A percentile compares a stretch with the other conserved stretches of the same genome.
Evolutionary conservation across 1,140 invertebrate genomes (phyloP).

Genomic region (Capitella teleta): DNA sequence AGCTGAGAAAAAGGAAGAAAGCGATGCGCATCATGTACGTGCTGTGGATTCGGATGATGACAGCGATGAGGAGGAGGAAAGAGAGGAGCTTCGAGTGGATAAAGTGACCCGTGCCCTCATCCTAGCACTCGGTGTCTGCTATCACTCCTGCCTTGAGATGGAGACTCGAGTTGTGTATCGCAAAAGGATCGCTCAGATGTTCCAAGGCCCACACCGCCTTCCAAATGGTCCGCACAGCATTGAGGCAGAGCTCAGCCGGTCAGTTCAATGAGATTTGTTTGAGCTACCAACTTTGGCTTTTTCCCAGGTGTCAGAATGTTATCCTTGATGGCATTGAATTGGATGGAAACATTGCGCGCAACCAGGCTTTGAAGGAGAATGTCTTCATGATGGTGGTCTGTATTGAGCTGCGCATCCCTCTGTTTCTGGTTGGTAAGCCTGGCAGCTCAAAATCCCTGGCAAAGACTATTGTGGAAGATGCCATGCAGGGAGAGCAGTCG

Average conservation of each 20-base stretch:
- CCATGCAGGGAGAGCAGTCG: constrained; percentile 26
- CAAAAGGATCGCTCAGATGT: constrained; percentile 13
- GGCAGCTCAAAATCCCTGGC: constrained; percentile 36
- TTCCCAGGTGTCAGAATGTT: constrained; percentile 23
- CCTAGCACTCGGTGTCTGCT: constrained; percentile 27
- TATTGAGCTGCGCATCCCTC: constrained; percentile 27
- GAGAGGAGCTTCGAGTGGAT: constrained; percentile 4
- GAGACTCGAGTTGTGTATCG: constrained; percentile 19
- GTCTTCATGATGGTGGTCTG: constrained; percentile 35
- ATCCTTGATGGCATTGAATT: constrained; percentile 25
- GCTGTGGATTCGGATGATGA: constrained; percentile 3
- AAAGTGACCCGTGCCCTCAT: constrained; percentile 20
- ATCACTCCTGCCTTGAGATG: constrained; percentile 22
- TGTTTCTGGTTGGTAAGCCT: constrained; percentile 36
- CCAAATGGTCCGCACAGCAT: constrained; percentile 14
- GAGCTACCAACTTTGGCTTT: not conserved
- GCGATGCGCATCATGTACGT: constrained; percentile 10
- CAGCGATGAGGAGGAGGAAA: not conserved
- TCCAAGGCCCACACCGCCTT: constrained; percentile 15
- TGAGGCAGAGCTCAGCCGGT: constrained; percentile 18
- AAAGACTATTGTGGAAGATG: constrained; percentile 28
- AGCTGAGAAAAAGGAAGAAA: constrained; percentile 10
- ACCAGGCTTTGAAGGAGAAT: constrained; percentile 33
- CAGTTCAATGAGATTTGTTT: not conserved
- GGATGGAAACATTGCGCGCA: constrained; percentile 26